These are phyloP conservation scores for Andrena bucephala DNA, from an alignment of 2,888 invertebrate species.

Conservation along the genomic window DNA sequence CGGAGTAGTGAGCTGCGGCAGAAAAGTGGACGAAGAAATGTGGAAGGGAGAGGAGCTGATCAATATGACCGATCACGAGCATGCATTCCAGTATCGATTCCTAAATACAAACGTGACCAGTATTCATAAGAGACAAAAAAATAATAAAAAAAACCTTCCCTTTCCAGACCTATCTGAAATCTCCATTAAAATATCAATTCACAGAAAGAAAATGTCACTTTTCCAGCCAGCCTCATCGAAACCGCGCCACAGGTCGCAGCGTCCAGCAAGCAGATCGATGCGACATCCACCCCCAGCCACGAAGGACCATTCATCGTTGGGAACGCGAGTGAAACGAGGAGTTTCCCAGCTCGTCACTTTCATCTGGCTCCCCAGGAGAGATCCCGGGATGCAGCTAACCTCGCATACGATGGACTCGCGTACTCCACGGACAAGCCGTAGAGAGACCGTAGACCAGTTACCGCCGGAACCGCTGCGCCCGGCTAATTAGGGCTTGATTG, in stretches of 20 bases:
- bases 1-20: background rate
- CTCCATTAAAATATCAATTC: background rate
- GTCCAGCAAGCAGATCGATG: background rate
- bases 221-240: background rate
- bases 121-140: background rate
- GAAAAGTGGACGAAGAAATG: background rate
- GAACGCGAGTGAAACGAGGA: conserved; percentile 16
- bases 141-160: too few relatives aligned
- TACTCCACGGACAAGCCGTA: conserved; percentile 42
- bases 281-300: background rate
- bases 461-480: conserved; percentile 69
- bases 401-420: conserved; percentile 37
- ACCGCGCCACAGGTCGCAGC: background rate
- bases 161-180: too few relatives aligned
- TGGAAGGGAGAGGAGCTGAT: background rate
- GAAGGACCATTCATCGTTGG: background rate
- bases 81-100: conserved; percentile 6
- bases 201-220: background rate
- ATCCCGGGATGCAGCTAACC: conserved; percentile 8
- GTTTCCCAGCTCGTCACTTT: conserved; percentile 35
- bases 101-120: background rate
- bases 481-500: conserved; percentile 82
- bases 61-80: conserved; percentile 5
- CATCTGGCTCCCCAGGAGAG: background rate
- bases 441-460: conserved; percentile 60